Evolutionary conservation across 2,888 invertebrate genomes (phyloP).

Genomic region (Rotaria macrura): DNA sequence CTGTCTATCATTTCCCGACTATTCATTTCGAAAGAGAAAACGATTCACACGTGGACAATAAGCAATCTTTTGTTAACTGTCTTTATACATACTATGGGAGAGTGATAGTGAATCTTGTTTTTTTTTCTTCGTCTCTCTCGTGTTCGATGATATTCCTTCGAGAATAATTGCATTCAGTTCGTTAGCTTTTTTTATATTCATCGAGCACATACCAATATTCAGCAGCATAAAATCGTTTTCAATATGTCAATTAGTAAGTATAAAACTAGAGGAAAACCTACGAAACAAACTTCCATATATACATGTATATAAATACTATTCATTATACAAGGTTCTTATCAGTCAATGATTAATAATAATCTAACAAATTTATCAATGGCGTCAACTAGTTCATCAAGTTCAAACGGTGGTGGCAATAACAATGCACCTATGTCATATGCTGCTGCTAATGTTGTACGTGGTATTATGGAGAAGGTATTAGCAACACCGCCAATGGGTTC

Average conservation of each 20-base stretch:
- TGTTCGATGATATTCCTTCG: not conserved
- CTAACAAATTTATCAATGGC: not conserved
- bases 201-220: conserved; percentile 1
- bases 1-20: not conserved
- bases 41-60: not conserved
- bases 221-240: not conserved
- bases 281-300: no score
- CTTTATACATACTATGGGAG: not conserved
- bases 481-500: not conserved
- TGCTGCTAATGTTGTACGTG: conserved; percentile 14
- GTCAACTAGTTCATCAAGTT: not conserved
- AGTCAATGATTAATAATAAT: not conserved
- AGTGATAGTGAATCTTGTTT: not conserved
- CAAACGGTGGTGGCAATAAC: not conserved
- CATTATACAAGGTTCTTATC: not conserved
- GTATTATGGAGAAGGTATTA: conserved; percentile 14
- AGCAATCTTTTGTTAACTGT: not conserved
- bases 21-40: not conserved
- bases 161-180: not conserved
- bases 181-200: not conserved
- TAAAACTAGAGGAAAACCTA: not conserved
- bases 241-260: not conserved
- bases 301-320: no score
- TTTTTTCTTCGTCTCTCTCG: not conserved
- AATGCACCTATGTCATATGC: not conserved